Percentiles rank a stretch among this genome's conserved stretches.
Conservation (phyloP, 2,888 invertebrate genomes). For the Saturnia japonica region DNA sequence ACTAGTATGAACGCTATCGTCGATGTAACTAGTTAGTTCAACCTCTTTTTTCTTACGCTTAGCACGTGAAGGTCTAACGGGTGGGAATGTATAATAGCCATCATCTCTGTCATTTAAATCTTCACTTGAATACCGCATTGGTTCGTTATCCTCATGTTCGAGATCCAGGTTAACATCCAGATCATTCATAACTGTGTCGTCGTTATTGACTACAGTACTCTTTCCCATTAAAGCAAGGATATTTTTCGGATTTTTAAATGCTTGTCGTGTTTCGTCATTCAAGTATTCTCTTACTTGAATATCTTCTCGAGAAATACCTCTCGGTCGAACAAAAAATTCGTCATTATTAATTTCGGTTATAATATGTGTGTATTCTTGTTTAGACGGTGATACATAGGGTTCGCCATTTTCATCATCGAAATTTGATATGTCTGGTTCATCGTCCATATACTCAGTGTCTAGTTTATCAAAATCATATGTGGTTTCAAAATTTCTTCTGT, state of each 20-base stretch:
- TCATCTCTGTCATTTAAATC: conserved; percentile 76
- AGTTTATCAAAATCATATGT: conserved; percentile 82
- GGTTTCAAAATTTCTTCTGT: conserved; percentile 63
- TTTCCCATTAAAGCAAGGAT: conserved; percentile 84
- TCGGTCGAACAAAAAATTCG: conserved; percentile 92
- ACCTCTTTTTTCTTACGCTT: conserved; percentile 76
- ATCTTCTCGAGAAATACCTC: conserved; percentile 91
- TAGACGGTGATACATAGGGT: conserved; percentile 67
- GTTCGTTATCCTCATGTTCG: conserved; percentile 62
- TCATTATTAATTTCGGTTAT: conserved; percentile 94
- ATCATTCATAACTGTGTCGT: conserved; percentile 65
- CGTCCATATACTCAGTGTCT: conserved; percentile 81
- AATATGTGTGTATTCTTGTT: conserved; percentile 80
- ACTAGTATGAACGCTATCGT: conserved; percentile 68
- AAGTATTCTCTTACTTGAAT: conserved; percentile 90
- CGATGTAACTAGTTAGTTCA: conserved; percentile 66
- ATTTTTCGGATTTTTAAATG: conserved; percentile 86
- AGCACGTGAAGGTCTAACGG: conserved; percentile 80
- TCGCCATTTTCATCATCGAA: conserved; percentile 49
- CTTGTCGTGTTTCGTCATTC: conserved; percentile 90
- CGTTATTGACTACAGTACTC: conserved; percentile 54
- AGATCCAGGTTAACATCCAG: conserved; percentile 67
- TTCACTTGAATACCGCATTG: conserved; percentile 64
- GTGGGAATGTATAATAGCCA: conserved; percentile 79
- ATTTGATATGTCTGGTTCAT: conserved; percentile 52